Base-by-base conservation (phyloP, 2,113 vertebrate species). In the Perca fluviatilis region DNA sequence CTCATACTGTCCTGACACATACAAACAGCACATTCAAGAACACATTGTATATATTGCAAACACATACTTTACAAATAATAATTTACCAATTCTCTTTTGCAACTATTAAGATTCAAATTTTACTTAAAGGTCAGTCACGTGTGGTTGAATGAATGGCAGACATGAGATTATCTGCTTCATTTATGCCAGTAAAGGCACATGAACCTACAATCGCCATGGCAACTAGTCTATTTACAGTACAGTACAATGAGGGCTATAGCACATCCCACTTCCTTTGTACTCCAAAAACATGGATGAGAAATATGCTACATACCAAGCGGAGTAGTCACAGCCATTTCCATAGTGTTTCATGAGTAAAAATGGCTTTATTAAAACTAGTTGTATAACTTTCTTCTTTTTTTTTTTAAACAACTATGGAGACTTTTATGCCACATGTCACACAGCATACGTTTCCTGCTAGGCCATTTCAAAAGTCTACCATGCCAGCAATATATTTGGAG, bases 211-310 rank as follows among this genome's bases (percentile, higher is more conserved):
- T 91, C 60, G 16, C 93, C 87, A 94, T 92, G 90, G 86, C 71
- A 93, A 94, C 94, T 33, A 50, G 75, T 90, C 86, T 90, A 90
- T 91, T 92, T 91, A 87, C 87, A 91, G 85, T 71, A 62, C 75
- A 77, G 19, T 71, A 62, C 73, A 75, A 19, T 67, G 88, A 86
- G 80, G 70, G 81, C 58, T 64, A 58, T 10, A 72, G 63, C 47
- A 73, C 84, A 75, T 74, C 73, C 15, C 72, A 50, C 77, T 57
- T 80, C 33, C 18, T 51, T 74, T 25, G 43, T 47, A 71, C 67
- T 79, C 56, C 7, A 0, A 76, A 83, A 85, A 76, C 30, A 73
- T 58, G 33, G 64, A 71, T 72, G 51, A 73, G 50, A 85, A 79
- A 79, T 63, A 87, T 82, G 46, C 57, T 9, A 77, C 76, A 82